Conservation (phyloP, 2,113 vertebrate species). For the Seriola aureovittata region DNA sequence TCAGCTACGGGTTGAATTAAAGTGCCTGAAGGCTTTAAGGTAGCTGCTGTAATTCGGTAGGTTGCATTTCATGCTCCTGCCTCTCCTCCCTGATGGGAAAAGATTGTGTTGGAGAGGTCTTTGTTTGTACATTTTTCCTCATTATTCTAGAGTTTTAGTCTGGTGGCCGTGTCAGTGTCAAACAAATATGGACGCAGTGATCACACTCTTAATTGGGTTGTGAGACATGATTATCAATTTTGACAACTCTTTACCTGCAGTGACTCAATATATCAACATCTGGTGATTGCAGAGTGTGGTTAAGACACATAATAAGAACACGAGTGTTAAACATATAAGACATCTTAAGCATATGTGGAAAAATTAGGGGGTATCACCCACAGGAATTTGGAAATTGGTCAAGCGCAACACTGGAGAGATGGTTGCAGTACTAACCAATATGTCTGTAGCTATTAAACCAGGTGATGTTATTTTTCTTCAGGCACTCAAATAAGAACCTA, state of each 20-base stretch:
- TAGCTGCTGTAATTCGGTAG: neutral
- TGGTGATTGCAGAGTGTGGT: neutral
- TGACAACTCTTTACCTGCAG: neutral
- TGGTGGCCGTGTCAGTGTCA: neutral
- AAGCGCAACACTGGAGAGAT: neutral
- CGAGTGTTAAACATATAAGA: neutral
- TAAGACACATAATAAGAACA: neutral
- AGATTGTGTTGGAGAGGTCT: neutral
- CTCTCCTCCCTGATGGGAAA: neutral
- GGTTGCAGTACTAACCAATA: neutral
- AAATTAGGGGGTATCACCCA: neutral
- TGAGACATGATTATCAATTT: neutral
- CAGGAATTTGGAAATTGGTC: neutral
- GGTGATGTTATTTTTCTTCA: neutral
- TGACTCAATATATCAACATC: neutral
- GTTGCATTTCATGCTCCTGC: neutral
- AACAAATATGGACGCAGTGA: neutral
- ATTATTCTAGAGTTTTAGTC: neutral
- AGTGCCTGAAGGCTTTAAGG: neutral
- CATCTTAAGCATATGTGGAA: neutral
- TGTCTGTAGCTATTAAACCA: neutral
- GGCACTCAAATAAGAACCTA: constrained; percentile 4
- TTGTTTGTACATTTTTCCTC: neutral
- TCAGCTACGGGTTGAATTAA: neutral
- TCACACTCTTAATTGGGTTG: neutral